Evolutionary conservation across 2,113 vertebrate species (phyloP).

Genomic region (Toxotes jaculatrix): DNA sequence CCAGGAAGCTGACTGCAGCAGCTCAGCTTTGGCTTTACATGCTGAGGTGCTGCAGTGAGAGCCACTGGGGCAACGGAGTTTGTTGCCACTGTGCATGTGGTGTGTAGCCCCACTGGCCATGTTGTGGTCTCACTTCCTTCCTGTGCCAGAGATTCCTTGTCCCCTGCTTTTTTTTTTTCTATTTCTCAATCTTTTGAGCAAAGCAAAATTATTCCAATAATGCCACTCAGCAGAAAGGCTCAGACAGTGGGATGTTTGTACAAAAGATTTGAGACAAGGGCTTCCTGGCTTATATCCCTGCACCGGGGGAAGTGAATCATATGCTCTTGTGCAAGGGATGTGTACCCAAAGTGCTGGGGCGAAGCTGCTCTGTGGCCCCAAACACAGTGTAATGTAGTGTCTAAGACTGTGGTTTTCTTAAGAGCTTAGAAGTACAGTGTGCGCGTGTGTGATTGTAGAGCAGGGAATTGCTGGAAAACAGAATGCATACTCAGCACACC

Average conservation of each 20-base stretch:
- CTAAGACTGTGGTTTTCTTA: conserved; percentile 28
- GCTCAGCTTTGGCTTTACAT: conserved; percentile 37
- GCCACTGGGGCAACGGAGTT: conserved; percentile 35
- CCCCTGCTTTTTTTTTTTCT: neutral
- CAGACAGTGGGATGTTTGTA: conserved; percentile 30
- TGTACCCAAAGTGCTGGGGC: conserved; percentile 11
- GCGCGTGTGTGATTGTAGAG: conserved; percentile 10
- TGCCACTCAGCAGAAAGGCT: conserved; percentile 22
- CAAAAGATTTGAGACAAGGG: conserved; percentile 45
- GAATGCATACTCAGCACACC: conserved; percentile 36
- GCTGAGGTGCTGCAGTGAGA: conserved; percentile 22
- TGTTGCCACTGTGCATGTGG: conserved; percentile 40
- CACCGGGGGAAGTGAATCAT: conserved; percentile 19
- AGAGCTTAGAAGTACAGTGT: conserved; percentile 22
- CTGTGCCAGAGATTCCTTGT: conserved; percentile 29
- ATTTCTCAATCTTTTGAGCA: conserved; percentile 30
- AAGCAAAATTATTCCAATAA: conserved; percentile 7
- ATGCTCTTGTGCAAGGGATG: conserved; percentile 34
- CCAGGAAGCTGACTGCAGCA: conserved; percentile 51
- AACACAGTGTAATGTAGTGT: conserved; percentile 2
- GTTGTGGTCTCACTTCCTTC: conserved; percentile 28
- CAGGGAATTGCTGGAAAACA: neutral
- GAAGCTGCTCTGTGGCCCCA: conserved; percentile 19
- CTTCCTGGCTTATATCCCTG: conserved; percentile 18
- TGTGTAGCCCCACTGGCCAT: conserved; percentile 6